Conservation (phyloP, 2,888 invertebrate species). For the Carterocephalus palaemon region DNA sequence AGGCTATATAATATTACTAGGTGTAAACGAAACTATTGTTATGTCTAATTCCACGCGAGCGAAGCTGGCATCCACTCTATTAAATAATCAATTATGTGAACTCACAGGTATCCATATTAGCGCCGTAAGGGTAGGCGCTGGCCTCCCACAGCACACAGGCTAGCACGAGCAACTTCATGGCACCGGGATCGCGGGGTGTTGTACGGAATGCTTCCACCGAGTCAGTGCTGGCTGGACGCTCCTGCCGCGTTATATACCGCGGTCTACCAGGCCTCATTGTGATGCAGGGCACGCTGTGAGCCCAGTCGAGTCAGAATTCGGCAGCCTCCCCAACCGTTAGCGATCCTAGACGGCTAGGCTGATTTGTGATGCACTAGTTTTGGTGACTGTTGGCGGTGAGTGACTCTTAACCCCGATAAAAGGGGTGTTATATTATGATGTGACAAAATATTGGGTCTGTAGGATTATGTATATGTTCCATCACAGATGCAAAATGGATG, state of each 20-base stretch:
- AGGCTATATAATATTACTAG: no score
- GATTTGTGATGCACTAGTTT: no score
- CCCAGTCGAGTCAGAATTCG: slow-evolving; percentile 56
- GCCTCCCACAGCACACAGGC: slow-evolving; percentile 54
- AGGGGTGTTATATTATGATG: no score
- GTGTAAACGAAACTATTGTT: no score
- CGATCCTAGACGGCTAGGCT: slow-evolving; percentile 48
- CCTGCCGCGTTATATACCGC: slow-evolving; percentile 63
- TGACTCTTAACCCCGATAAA: slow-evolving; percentile 9
- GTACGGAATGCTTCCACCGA: slow-evolving; percentile 46
- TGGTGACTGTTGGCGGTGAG: background rate
- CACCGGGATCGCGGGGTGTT: slow-evolving; percentile 46
- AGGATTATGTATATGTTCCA: no score
- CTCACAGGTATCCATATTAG: slow-evolving; percentile 65
- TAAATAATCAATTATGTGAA: no score
- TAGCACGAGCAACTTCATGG: slow-evolving; percentile 55
- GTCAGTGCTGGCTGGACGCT: slow-evolving; percentile 47
- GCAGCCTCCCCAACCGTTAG: slow-evolving; percentile 62
- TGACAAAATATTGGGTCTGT: no score
- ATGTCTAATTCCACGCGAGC: no score
- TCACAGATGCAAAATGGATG: no score
- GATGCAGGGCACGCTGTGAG: slow-evolving; percentile 58
- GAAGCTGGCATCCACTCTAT: no score
- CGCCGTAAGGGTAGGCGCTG: slow-evolving; percentile 59
- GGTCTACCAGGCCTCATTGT: slow-evolving; percentile 60